Evolutionary conservation across 2,888 invertebrate genomes (phyloP), one percentile per base, ranked within the genome.

Genomic region (Chaitophorus viminalis): DNA sequence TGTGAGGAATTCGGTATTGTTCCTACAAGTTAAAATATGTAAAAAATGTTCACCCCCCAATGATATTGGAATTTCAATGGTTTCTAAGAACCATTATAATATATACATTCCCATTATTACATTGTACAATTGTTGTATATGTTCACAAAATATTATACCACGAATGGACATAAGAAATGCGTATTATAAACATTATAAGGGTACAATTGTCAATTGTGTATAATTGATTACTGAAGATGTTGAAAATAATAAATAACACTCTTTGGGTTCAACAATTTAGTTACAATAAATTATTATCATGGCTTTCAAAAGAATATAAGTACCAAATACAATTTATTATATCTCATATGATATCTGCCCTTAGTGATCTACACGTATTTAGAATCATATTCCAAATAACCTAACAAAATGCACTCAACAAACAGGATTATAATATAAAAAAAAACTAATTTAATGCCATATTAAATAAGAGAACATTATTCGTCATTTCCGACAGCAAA

Each of bases 1-100:
- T 54, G 74, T 39, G 31, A 72, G 79, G 86, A 87, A 87, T 87
- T 79, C 72, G 52, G 79, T 84, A 79, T 79, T 79, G 78, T 86
- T 86, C 78, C 70, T 54, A 36, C 54, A n/a, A 54, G 36, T 72
- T 31, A 52, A 60, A 74, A 77, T n/a, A 77, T n/a, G 39, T n/a
- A 60, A 39, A 86, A 72, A 79, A 86, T 39, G 9, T 65, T 84
- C 46, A 83, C 83, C 79, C 86, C 78, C 86, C 72, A 60, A 72
- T 60, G 72, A 1, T 36, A 60, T 60, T 54, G 86, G 86, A 87
- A 87, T 87, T 79, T 72, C 52, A 76, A 76, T 65, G 17, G 17
- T 76, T 60, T 76, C 75, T 68, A 75, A 31, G 65, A 81, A 39
- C 65, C 60, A 60, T 60, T 60, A 60, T 60, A 60, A 60, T 60